Evolutionary conservation across 2,113 vertebrate species (phyloP), one percentile per base, ranked within the genome.

Genomic region (Chaenogobius annularis): DNA sequence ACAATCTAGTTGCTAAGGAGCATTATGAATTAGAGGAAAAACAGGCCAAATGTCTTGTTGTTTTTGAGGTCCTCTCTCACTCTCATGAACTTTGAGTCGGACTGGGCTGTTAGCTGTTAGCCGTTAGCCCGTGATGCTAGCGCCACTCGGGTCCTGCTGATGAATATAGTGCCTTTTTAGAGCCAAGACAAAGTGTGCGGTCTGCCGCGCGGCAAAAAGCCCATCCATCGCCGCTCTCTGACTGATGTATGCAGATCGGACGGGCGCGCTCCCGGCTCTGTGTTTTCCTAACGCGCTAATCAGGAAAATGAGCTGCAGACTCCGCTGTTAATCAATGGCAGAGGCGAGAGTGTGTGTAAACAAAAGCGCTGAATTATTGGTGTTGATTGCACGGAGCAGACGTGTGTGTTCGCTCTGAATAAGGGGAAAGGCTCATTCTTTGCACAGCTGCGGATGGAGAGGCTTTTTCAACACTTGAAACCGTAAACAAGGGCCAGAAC

Each of bases 271-370:
- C 93, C 90, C 87, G 69, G 84, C 79, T 88, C 88, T 78, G 90
- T 90, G 90, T 94, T 93, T 92, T 90, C 88, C 90, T 89, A 90
- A 94, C 90, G 90, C 92, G 91, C 93, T 95, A 95, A 95, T 95
- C 94, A 95, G 90, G 92, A 90, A 95, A 95, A 95, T 94, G 90
- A 93, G 91, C 75, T 90, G 92, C 94, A 93, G 94, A 92, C 94
- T 92, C 89, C 83, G 43, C 83, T 79, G 69, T 79, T 90, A 90
- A 94, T 92, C 87, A 91, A 87, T 92, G 90, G 52, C 37, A 0
- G 46, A 61, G 85, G 72, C 68, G 82, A 78, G 74, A 77, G 81
- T 68, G 77, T 80, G 68, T 77, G 82, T 78, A 85, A 87, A 88
- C 79, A 85, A 81, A 80, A 43, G 68, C 31, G 74, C 46, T 88